Evolutionary conservation across 1,140 invertebrate species (phyloP), one percentile per base, ranked within the genome.

Genomic region (Eciton burchellii): DNA sequence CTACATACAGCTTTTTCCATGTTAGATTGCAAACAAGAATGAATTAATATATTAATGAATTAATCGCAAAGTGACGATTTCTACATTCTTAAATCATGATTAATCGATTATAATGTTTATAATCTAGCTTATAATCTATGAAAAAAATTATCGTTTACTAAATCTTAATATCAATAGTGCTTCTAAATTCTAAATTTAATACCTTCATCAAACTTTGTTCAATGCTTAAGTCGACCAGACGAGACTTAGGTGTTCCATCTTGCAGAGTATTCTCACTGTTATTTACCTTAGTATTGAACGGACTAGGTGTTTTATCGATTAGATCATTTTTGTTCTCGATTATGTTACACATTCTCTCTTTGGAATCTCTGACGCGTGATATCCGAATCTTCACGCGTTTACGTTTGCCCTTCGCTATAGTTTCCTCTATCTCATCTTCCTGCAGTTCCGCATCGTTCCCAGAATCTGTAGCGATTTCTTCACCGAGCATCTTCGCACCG

Each of bases 281-380:
- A 1, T 62, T 65, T 16, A 47, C 24, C 6, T 47, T 49, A 0
- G 70, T 83, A 0, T 81, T 57, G 35, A 85, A 81, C 14, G 89
- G 90, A 81, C 90, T 93, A 1, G 88, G 90, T 0, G 90, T 92
- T 85, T 92, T 92, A 62, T 92, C 90, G 14, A 93, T 76, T 11
- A 91, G 81, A 81, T 93, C 90, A 9, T 68, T 81, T 8, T 86
- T 88, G 29, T 41, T 92, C 0, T 93, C 84, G 9, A 91, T n/a
- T 12, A 91, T 88, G 57, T 92, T 66, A 9, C 89, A 93, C 49
- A 83, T 35, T 3, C 54, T 83, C 0, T 70, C 84, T 0, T 82
- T 66, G 0, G 86, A 65, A n/a, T 63, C 86, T 35, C 35, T 35
- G 3, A 45, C 72, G n/a, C 79, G 79, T 0, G 88, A 88, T 88